Percentiles rank a stretch among this genome's conserved stretches.
Evolutionary conservation across 2,797 vertebrate genomes (phyloP).

Genomic region (Spondyliosoma cantharus): DNA sequence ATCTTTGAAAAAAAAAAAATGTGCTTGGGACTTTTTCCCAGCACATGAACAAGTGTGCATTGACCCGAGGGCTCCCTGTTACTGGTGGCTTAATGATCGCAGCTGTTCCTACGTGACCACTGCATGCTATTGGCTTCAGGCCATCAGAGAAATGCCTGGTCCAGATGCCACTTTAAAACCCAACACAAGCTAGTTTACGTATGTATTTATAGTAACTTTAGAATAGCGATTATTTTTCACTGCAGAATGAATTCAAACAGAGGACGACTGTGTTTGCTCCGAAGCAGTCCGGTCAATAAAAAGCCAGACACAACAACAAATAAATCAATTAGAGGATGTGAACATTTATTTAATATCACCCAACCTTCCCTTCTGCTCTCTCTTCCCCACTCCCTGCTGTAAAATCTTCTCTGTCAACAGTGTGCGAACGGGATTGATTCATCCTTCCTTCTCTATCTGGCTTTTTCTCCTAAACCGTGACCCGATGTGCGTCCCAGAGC

Average conservation of each 20-base stretch:
- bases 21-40: constrained; percentile 7
- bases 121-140: constrained; percentile 43
- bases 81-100: constrained; percentile 55
- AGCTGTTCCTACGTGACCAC: constrained; percentile 56
- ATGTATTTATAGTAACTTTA: constrained; percentile 18
- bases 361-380: constrained; percentile 23
- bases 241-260: constrained; percentile 39
- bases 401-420: constrained; percentile 48
- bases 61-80: constrained; percentile 45
- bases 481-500: constrained; percentile 57
- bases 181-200: constrained; percentile 12
- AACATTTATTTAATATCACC: constrained; percentile 67
- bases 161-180: constrained; percentile 38
- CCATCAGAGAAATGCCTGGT: constrained; percentile 29
- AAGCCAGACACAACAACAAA: constrained; percentile 63
- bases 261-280: constrained; percentile 48
- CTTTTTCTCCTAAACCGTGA: constrained; percentile 52
- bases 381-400: constrained; percentile 23
- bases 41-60: constrained; percentile 42
- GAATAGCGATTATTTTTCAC: constrained; percentile 37
- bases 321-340: constrained; percentile 71
- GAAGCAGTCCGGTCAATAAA: constrained; percentile 57
- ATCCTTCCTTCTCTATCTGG: constrained; percentile 64
- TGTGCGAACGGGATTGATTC: constrained; percentile 66
- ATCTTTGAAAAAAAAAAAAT: background rate